phyloP scores from a whole-genome alignment of 2,888 invertebrate genomes.

The Empis livida region DNA sequence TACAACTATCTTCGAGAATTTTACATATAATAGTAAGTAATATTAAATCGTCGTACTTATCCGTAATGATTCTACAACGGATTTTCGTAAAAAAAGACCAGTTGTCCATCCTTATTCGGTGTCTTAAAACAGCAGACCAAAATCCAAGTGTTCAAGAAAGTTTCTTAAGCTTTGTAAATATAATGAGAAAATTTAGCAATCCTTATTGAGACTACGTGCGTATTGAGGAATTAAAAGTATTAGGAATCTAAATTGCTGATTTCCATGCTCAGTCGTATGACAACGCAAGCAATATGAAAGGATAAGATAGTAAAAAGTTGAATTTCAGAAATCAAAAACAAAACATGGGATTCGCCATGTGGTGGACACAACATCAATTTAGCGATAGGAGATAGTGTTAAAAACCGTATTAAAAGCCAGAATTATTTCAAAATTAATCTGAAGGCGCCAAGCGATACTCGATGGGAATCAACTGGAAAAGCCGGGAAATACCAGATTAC shows the following conservation, averaged over 20 bases:
- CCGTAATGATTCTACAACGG: not conserved
- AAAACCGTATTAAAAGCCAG: not conserved
- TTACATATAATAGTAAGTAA: conserved; percentile 3
- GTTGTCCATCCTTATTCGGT: conserved; percentile 3
- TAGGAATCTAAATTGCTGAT: conserved; percentile 3
- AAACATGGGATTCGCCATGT: conserved; percentile 2
- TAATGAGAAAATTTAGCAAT: conserved; percentile 1
- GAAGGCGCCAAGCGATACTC: not conserved
- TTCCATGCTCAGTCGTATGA: not conserved
- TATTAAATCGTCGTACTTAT: conserved; percentile 2
- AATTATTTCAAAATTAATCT: not conserved
- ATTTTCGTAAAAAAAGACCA: conserved; percentile 2
- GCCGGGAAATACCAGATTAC: not conserved
- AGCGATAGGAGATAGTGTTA: not conserved
- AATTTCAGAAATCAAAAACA: conserved; percentile 9
- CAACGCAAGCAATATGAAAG: conserved; percentile 1
- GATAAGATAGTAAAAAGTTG: conserved; percentile 1
- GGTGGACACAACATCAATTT: conserved; percentile 1
- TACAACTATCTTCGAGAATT: conserved; percentile 3
- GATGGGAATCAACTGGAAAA: not conserved
- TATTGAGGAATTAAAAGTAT: conserved; percentile 2
- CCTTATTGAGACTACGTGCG: no score
- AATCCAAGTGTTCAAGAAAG: not conserved
- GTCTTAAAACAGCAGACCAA: not conserved
- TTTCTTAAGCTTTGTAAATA: not conserved